Evolutionary conservation across 2,888 invertebrate genomes (phyloP), one percentile per base, ranked within the genome.

Genomic region (Eupithecia dodoneata): DNA sequence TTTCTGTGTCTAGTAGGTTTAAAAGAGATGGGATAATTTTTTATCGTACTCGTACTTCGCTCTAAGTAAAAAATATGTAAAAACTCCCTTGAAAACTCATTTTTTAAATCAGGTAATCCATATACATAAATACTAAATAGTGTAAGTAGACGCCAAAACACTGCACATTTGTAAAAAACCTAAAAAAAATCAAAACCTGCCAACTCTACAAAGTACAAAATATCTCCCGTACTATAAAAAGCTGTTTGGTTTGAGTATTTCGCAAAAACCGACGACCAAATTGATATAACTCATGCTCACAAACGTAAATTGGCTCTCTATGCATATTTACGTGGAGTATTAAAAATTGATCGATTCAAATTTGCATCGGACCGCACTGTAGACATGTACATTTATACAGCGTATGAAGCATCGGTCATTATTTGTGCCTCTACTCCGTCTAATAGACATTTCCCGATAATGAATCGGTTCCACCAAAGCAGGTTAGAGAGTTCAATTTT

Each of bases 261-360:
- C 87, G 87, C 85, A 87, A 90, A 90, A 91, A 88, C 87, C 85
- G 81, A 83, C 85, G 81, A 71, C 81, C 82, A 89, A 90, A 91
- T 91, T 88, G 88, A 90, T 90, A 90, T 89, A 90, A 86, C 87
- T 88, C 90, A 88, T 89, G 85, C 85, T 86, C 86, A 83, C 85
- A 85, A 86, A 87, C 86, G 84, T 87, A 87, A 89, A 90, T 88
- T 88, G 89, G 82, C 84, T 83, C 86, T 87, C 87, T 90, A 88
- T 90, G 88, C 87, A 88, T 88, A 89, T 88, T 90, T 89, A 89
- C 87, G 86, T 83, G 87, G 81, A 87, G 84, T 88, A 90, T 91
- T 90, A 87, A 90, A 89, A 87, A 89, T 85, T 88, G 85, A 87
- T 86, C 87, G 87, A 83, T 79, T 83, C 81, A 70, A 80, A 88